These are phyloP conservation scores for Tenthredo notha DNA, from an alignment of 2,888 invertebrate genomes.

Conservation along the genomic window DNA sequence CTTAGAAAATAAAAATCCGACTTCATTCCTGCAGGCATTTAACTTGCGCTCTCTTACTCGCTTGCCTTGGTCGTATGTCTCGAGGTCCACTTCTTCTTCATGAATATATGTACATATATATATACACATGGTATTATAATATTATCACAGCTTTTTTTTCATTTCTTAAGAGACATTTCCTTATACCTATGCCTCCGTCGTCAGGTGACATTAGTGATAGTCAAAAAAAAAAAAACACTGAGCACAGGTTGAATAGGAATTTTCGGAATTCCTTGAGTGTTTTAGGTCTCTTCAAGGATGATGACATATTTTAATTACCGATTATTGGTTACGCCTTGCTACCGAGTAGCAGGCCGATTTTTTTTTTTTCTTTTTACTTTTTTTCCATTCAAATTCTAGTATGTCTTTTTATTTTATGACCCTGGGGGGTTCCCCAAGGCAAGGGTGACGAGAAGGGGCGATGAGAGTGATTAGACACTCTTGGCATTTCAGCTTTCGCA, in stretches of 20 bases:
- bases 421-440: conserved; percentile 25
- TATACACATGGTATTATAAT: neutral
- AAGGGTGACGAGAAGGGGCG: conserved; percentile 11
- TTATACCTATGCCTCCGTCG: neutral
- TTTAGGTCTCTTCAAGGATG: neutral
- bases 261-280: neutral
- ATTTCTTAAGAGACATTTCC: neutral
- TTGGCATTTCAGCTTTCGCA: conserved; percentile 52
- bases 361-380: too few species aligned
- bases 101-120: neutral
- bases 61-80: conserved; percentile 35
- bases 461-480: conserved; percentile 22
- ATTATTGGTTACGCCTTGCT: neutral
- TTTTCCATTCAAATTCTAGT: neutral
- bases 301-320: neutral
- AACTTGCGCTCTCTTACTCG: conserved; percentile 31
- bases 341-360: neutral
- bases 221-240: too few species aligned
- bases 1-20: conserved; percentile 43
- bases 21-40: conserved; percentile 40
- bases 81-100: conserved; percentile 28
- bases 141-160: neutral
- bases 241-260: neutral
- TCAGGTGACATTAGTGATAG: neutral
- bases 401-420: neutral